A percentile compares a stretch with the other conserved stretches of the same genome.
Conservation (phyloP, 2,797 vertebrate species). For the Pseudopleuronectes americanus region DNA sequence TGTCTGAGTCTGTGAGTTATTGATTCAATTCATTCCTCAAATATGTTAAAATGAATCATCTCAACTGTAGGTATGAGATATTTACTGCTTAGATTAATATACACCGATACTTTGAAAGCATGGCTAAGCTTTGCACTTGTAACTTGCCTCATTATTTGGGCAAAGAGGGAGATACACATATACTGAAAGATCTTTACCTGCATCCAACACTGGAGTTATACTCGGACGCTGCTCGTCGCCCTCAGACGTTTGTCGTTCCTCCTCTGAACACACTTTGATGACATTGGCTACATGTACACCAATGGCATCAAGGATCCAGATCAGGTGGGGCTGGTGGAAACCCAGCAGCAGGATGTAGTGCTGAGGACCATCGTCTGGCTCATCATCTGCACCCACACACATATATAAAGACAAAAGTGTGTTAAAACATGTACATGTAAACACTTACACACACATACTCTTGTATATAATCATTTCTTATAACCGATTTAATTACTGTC, state of each 20-base stretch:
- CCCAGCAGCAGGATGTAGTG: conserved; percentile 91
- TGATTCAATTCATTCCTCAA: neutral
- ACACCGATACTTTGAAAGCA: neutral
- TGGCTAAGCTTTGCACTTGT: neutral
- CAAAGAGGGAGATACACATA: neutral
- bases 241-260: conserved; percentile 9
- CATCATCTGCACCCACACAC: conserved; percentile 86
- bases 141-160: neutral
- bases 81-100: too few species aligned
- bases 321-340: conserved; percentile 86
- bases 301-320: conserved; percentile 84
- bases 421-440: neutral
- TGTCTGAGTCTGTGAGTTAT: neutral
- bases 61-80: too few species aligned
- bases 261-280: conserved; percentile 79
- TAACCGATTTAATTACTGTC: neutral
- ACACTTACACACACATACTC: neutral
- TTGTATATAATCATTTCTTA: too few species aligned
- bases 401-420: conserved; percentile 7
- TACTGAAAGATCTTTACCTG: conserved; percentile 38
- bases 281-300: conserved; percentile 88
- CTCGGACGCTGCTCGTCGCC: conserved; percentile 1
- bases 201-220: conserved; percentile 8
- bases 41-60: neutral
- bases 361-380: conserved; percentile 92